These are phyloP conservation scores for Spilarctia lutea DNA, from an alignment of 2,888 invertebrate species.

Conservation along the genomic window DNA sequence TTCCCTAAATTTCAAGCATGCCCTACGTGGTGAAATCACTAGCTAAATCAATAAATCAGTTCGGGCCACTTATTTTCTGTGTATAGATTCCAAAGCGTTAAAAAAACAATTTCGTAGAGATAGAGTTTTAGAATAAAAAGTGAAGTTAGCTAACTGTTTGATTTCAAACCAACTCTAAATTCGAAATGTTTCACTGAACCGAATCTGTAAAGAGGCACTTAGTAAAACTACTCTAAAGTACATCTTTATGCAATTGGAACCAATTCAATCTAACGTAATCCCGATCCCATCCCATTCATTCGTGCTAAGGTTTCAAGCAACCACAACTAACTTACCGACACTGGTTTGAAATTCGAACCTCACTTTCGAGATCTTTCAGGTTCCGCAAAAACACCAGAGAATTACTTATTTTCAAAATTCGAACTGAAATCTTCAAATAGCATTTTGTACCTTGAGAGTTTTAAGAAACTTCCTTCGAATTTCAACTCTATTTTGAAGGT, in stretches of 20 bases:
- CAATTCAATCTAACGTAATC: conserved; percentile 40
- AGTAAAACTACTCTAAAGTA: conserved; percentile 33
- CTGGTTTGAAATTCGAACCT: conserved; percentile 21
- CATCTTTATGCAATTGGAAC: conserved; percentile 37
- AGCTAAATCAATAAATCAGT: too few species aligned
- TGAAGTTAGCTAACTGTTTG: neutral
- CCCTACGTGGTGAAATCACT: too few species aligned
- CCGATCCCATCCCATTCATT: conserved; percentile 36
- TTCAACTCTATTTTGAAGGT: neutral
- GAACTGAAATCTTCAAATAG: neutral
- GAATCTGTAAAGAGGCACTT: conserved; percentile 25
- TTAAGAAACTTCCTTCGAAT: neutral
- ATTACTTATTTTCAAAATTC: conserved; percentile 1
- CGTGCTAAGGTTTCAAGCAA: conserved; percentile 34
- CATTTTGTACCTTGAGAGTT: conserved; percentile 1
- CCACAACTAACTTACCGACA: conserved; percentile 19
- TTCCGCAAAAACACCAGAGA: neutral
- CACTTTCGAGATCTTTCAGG: conserved; percentile 8
- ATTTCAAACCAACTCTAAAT: neutral
- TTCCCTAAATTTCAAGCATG: too few species aligned
- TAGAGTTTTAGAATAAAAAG: neutral
- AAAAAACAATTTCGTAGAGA: neutral
- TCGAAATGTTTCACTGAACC: conserved; percentile 16
- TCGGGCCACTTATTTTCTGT: too few species aligned
- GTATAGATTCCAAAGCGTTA: neutral